Percentiles rank a stretch among this genome's conserved stretches.
Evolutionary conservation across 2,888 invertebrate genomes (phyloP).

Genomic region (Temnothorax rugatulus): DNA sequence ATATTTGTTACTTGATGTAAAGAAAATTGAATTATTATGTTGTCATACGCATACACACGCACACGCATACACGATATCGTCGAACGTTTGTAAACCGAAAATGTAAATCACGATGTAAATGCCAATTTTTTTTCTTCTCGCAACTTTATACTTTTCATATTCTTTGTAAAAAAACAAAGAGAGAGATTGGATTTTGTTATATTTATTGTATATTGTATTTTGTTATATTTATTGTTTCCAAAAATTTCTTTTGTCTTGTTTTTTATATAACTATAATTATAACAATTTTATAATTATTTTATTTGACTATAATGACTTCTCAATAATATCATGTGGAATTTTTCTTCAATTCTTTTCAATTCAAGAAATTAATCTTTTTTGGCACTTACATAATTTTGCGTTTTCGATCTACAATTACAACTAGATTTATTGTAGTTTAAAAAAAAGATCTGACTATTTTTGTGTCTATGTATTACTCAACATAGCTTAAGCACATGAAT

Average conservation of each 20-base stretch:
- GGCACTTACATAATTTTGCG: conserved; percentile 27
- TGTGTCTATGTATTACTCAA: conserved; percentile 56
- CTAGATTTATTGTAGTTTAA: conserved; percentile 19
- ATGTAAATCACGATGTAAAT: conserved; percentile 24
- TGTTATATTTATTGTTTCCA: background rate
- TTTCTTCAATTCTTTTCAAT: too few species aligned
- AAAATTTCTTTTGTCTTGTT: background rate
- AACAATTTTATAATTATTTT: conserved; percentile 1
- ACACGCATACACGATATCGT: conserved; percentile 26
- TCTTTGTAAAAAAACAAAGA: background rate
- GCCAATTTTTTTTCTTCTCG: background rate
- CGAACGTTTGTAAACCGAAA: conserved; percentile 2
- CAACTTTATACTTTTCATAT: background rate
- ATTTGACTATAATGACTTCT: background rate
- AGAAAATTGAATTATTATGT: conserved; percentile 6
- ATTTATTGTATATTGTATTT: conserved; percentile 8
- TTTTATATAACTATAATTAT: background rate
- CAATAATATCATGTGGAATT: background rate
- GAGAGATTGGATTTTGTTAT: background rate
- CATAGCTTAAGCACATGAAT: conserved; percentile 49
- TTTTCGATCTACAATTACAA: conserved; percentile 30
- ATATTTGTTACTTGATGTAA: conserved; percentile 15
- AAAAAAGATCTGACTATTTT: conserved; percentile 31
- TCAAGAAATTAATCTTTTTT: background rate
- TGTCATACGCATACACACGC: conserved; percentile 17